phyloP scores from a whole-genome alignment of 2,888 invertebrate genomes.

The Adela reaumurella region DNA sequence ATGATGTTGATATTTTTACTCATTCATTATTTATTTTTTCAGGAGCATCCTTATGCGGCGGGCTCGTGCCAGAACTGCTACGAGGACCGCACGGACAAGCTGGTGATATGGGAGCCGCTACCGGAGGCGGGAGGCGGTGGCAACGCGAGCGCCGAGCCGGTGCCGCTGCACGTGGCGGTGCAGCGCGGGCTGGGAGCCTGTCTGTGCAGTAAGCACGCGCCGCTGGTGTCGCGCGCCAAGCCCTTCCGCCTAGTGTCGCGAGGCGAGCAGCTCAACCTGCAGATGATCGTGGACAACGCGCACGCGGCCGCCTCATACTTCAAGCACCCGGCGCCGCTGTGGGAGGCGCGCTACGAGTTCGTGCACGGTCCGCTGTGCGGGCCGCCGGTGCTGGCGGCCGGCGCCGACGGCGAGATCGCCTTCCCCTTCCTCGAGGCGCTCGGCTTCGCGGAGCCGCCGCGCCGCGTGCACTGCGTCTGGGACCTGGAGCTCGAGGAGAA shows the following conservation, averaged over 20 bases:
- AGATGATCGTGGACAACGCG: constrained; percentile 77
- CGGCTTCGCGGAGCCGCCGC: constrained; percentile 64
- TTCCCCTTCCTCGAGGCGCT: constrained; percentile 83
- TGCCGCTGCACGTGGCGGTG: constrained; percentile 59
- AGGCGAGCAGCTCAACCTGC: constrained; percentile 76
- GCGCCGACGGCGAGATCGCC: constrained; percentile 81
- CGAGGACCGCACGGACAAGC: constrained; percentile 80
- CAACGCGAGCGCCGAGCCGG: constrained; percentile 35
- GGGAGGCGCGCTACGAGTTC: constrained; percentile 85
- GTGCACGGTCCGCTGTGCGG: constrained; percentile 88
- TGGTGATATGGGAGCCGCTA: constrained; percentile 74
- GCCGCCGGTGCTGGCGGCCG: constrained; percentile 73
- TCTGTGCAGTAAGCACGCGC: constrained; percentile 64
- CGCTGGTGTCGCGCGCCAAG: constrained; percentile 54
- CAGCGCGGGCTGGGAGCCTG: constrained; percentile 70
- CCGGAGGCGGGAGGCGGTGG: constrained; percentile 18
- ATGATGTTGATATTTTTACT: constrained; percentile 1
- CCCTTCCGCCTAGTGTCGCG: constrained; percentile 70
- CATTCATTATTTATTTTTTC: constrained; percentile 6
- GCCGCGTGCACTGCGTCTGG: constrained; percentile 74
- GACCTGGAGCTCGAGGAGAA: constrained; percentile 78
- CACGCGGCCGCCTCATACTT: constrained; percentile 86
- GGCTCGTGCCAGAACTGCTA: constrained; percentile 82
- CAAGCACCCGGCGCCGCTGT: constrained; percentile 78
- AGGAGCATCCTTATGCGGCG: constrained; percentile 74